Evolutionary conservation across 2,888 invertebrate species (phyloP), one percentile per base, ranked within the genome.

Genomic region (Stenurella melanura): DNA sequence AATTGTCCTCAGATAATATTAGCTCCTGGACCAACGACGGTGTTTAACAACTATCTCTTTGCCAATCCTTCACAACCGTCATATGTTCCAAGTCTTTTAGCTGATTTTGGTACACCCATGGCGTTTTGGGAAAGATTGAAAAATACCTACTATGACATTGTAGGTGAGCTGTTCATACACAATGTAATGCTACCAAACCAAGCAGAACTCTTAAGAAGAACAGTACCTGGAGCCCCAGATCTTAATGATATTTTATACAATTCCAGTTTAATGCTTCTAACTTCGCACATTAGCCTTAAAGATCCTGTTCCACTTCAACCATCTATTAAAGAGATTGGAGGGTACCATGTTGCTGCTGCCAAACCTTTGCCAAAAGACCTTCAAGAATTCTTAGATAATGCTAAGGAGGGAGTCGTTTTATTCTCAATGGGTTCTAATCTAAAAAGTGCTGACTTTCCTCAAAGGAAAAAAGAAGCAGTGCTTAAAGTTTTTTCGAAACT

Each of bases 361-460:
- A 85, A 87, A 78, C 72, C 80, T 19, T 70, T 88, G 21, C 87
- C 88, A 0, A 76, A 82, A 76, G 91, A 92, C 82, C 84, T 93
- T 0, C 89, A 92, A 87, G 87, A 89, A 15, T 88, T 91, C 73
- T 83, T 93, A 74, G 92, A 93, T 80, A 87, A 88, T 17, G 90
- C 92, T 0, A 89, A 87, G 72, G 81, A 92, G 64, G 93, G 93
- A 0, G 92, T 91, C 0, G 88, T 93, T 0, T 91, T 92, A 74
- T 91, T 93, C 79, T 92, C 91, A 81, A 91, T 93, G 85, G 94
- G 93, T 0, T 92, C 93, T 0, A 91, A 92, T 80, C 89, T 93
- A 0, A 89, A 90, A 75, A 92, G 92, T 77, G 88, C 90, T 9
- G 90, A 92, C 78, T 86, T 94, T 73, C 91, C 92, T 0, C 81